Evolutionary conservation across 53 echinoderm and acorn worm genomes (phyloP), one percentile per base, ranked within the genome.

Genomic region (Echinarachnius parma): DNA sequence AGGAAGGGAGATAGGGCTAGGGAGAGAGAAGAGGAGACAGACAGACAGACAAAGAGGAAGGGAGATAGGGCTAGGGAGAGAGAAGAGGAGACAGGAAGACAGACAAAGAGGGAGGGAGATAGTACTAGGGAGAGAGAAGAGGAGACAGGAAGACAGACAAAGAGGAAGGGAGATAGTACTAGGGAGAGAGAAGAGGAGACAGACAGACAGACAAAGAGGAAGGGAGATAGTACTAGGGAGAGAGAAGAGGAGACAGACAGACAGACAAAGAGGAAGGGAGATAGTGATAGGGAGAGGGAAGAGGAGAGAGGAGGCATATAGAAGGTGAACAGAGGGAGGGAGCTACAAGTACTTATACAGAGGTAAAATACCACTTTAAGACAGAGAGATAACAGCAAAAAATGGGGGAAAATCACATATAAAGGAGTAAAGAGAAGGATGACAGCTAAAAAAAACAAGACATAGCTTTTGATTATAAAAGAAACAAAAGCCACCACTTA

Each of bases 241-340:
- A 15, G 50, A 18, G 19, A 18, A 19, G 50, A 49, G 18, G 50
- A 49, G 50, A 49, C 9, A 49, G 39, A 39, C 13, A 39, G 13
- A 39, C 7, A 39, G 39, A 39, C 7, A 39, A 13, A 39, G 39
- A 39, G 39, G 13, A 13, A 39, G 39, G 39, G 39, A 39, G n/a
- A n/a, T 9, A 39, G 7, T 39, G 39, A 39, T 13, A 39, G 39
- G 13, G 39, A 39, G 7, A 39, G 39, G 13, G 7, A 13, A 39
- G 13, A 13, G 13, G 39, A 39, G 39, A 39, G 7, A 7, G 39
- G 39, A 7, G 13, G 39, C 13, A 39, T 7, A 39, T 28, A 25
- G 44, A 65, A 65, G 46, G 46, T 29, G 39, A 65, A 44, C 65
- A 65, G 65, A 65, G 46, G 46, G n/a, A n/a, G n/a, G n/a, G n/a